A percentile compares a stretch with the other conserved stretches of the same genome.
phyloP scores from a whole-genome alignment of 1,140 invertebrate species.

The Diachasmimorpha longicaudata region DNA sequence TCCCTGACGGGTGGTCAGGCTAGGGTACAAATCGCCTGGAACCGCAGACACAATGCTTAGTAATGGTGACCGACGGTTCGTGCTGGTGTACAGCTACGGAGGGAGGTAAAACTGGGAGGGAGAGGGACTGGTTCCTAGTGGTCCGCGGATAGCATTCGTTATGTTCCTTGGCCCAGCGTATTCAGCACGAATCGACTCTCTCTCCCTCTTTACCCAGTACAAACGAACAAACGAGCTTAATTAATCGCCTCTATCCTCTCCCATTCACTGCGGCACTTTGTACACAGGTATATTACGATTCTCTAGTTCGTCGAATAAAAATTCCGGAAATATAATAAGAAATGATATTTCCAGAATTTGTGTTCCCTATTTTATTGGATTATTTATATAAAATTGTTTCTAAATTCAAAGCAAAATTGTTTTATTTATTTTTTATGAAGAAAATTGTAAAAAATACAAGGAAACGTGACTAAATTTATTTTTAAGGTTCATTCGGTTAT shows the following conservation, averaged over 20 bases:
- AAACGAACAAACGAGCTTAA: conserved; percentile 29
- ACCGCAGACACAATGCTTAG: conserved; percentile 59
- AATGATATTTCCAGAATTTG: no score
- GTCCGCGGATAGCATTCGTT: conserved; percentile 26
- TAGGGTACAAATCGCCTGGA: conserved; percentile 54
- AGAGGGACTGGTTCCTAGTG: neutral
- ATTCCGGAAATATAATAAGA: no score
- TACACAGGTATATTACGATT: neutral
- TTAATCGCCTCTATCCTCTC: conserved; percentile 7
- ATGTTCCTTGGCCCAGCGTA: conserved; percentile 18
- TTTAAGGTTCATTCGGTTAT: no score
- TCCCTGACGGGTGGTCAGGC: conserved; percentile 42
- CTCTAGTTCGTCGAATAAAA: neutral
- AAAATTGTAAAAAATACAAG: no score
- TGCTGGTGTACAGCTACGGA: neutral
- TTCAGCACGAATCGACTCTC: conserved; percentile 25
- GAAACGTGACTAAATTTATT: no score
- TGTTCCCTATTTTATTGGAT: no score
- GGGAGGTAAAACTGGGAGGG: neutral
- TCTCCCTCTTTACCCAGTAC: neutral
- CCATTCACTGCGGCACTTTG: neutral
- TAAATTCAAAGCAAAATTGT: no score
- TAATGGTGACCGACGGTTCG: conserved; percentile 52
- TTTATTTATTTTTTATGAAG: no score
- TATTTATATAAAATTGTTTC: no score